A percentile compares a stretch with the other conserved stretches of the same genome.
Conservation (phyloP, 2,797 vertebrate species). For the Labroides dimidiatus region DNA sequence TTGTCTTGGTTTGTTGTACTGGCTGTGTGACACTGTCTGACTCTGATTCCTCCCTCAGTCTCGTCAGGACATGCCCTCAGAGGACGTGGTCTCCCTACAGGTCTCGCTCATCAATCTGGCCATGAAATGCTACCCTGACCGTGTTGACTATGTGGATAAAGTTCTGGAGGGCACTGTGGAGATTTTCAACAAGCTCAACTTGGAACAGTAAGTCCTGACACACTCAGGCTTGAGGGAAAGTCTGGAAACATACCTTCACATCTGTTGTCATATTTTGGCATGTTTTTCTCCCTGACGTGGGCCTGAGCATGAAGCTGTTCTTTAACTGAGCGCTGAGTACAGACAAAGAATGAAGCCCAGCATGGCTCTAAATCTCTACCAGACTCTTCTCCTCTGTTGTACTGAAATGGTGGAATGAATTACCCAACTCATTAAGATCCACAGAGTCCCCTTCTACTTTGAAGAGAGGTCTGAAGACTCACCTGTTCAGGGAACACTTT, state of each 20-base stretch:
- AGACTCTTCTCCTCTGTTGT: too few species aligned
- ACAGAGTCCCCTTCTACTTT: too few species aligned
- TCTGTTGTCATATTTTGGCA: too few species aligned
- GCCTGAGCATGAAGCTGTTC: too few species aligned
- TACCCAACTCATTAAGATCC: too few species aligned
- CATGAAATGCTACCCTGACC: slow-evolving; percentile 98
- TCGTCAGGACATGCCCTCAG: slow-evolving; percentile 98
- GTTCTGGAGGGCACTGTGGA: slow-evolving; percentile 98
- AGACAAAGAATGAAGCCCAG: too few species aligned
- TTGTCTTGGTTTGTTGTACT: not conserved
- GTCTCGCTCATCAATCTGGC: slow-evolving; percentile 98
- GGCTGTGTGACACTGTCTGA: not conserved
- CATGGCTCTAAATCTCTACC: too few species aligned
- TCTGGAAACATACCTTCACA: not conserved
- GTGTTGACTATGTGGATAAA: slow-evolving; percentile 98
- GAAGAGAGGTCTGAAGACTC: too few species aligned
- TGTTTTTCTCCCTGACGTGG: too few species aligned
- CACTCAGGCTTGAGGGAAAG: not conserved
- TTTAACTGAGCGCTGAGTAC: too few species aligned
- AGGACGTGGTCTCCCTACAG: slow-evolving; percentile 97
- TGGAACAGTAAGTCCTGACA: slow-evolving; percentile 92
- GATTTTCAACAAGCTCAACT: slow-evolving; percentile 98
- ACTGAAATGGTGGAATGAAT: too few species aligned
- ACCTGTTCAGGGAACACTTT: too few species aligned
- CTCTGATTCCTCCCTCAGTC: slow-evolving; percentile 81